Evolutionary conservation across 2,888 invertebrate species (phyloP).

Genomic region (Plagiodera versicolora): DNA sequence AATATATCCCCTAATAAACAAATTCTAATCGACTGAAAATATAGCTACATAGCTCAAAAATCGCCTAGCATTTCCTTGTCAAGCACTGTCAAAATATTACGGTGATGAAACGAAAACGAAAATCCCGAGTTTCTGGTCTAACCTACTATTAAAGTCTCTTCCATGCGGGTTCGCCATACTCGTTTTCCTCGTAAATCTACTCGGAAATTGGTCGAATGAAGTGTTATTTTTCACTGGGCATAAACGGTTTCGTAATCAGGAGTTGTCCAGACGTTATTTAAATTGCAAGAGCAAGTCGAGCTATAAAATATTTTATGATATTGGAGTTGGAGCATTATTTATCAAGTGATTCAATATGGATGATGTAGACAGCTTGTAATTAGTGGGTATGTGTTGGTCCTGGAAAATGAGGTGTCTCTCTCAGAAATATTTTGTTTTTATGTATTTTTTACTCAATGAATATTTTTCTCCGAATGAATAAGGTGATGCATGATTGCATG

Average conservation of each 20-base stretch:
- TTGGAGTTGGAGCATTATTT: conserved; percentile 2
- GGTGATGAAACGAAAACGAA: neutral
- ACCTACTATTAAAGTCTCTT: conserved; percentile 22
- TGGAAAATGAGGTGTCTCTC: no score
- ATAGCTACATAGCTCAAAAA: no score
- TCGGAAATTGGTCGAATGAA: conserved; percentile 18
- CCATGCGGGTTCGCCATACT: conserved; percentile 9
- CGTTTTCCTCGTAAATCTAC: conserved; percentile 18
- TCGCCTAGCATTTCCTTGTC: no score
- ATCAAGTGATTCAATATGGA: neutral
- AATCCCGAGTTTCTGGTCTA: conserved; percentile 17
- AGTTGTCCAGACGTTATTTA: conserved; percentile 15
- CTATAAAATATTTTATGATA: conserved; percentile 16
- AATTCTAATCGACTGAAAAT: no score
- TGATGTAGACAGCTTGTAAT: neutral
- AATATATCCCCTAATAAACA: no score
- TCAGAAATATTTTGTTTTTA: no score
- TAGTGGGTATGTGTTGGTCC: neutral
- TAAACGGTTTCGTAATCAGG: conserved; percentile 19
- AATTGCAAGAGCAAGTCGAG: conserved; percentile 17
- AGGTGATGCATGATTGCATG: no score
- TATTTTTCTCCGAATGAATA: no score
- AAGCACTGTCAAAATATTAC: no score
- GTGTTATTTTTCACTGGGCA: conserved; percentile 20
- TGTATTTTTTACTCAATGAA: no score